Base-by-base conservation (phyloP, 2,797 vertebrate species). In the Lepus townsendii region DNA sequence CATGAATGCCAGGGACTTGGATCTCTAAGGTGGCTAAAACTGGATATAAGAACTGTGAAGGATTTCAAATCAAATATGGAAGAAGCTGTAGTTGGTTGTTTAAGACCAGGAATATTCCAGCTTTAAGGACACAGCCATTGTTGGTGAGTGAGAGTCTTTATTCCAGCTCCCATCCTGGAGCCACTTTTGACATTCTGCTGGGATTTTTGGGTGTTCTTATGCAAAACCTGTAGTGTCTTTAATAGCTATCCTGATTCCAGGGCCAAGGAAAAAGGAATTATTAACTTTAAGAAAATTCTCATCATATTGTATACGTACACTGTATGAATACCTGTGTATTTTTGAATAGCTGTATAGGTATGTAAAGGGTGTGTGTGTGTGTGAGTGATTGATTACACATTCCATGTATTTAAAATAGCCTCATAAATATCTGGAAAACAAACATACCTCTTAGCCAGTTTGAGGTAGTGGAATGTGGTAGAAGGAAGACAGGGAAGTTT, bases 381-480 rank as follows among this genome's bases (percentile, higher is more conserved):
- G 42, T 42, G 42, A 8, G 42, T 47, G 42, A 47, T 78, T 73
- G 22, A 83, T 78, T 73, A 77, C 6, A 63, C 16, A 62, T 35
- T 27, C 35, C 13, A 42, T 78, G 30, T 62, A 30, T 92, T 90
- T 77, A 90, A 93, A 95, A 71, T 82, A n/a, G 32, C n/a, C 16
- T 84, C 57, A 86, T 50, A 76, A 93, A 80, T 83, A n/a, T 95
- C 79, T 84, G 65, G 63, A 94, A 82, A 73, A 87, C 32, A 85
- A 69, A 71, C 38, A 42, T 65, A 52, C 13, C 30, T 7, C 3
- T 11, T 68, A 63, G 52, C 50, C 84, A 60, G 57, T 77, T 91
- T 52, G 75, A 10, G 75, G 27, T 7, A 78, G 52, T 65, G 42
- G 60, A 50, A 42, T 68, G 35, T n/a, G 75, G 16, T 79, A 19